Conservation (phyloP, 92 coral and sea anemone genomes). For the Palythoa caribaeorum region DNA sequence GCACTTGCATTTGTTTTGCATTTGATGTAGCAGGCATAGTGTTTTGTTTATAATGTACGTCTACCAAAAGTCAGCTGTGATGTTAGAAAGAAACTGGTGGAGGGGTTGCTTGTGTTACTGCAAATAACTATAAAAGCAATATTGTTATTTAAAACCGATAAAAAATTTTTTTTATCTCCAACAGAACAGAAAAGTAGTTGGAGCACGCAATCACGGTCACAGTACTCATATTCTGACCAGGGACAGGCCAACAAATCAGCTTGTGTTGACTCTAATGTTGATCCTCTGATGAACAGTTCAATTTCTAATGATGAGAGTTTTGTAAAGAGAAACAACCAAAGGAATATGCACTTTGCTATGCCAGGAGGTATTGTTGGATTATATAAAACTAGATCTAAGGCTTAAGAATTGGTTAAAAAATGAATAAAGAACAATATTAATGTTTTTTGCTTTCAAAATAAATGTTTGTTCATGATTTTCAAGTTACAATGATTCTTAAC, state of each 20-base stretch:
- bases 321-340: constrained; percentile 73
- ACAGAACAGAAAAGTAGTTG: constrained; percentile 35
- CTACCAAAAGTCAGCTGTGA: no score
- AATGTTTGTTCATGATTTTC: no score
- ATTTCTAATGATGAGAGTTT: constrained; percentile 55
- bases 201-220: constrained; percentile 35
- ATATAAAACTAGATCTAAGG: neutral
- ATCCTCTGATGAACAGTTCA: constrained; percentile 43
- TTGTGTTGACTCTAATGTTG: constrained; percentile 42
- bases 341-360: constrained; percentile 72
- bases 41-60: no score
- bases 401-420: no score
- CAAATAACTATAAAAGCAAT: neutral
- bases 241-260: neutral
- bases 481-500: no score
- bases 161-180: neutral
- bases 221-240: constrained; percentile 36
- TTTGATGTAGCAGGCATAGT: no score
- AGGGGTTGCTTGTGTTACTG: no score
- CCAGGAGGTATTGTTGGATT: constrained; percentile 74
- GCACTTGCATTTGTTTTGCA: no score
- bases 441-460: neutral
- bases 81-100: no score
- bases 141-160: neutral
- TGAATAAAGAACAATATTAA: neutral